These are phyloP conservation scores for Cephalopterus ornatus DNA, from an alignment of 2,113 vertebrate genomes.

Conservation along the genomic window DNA sequence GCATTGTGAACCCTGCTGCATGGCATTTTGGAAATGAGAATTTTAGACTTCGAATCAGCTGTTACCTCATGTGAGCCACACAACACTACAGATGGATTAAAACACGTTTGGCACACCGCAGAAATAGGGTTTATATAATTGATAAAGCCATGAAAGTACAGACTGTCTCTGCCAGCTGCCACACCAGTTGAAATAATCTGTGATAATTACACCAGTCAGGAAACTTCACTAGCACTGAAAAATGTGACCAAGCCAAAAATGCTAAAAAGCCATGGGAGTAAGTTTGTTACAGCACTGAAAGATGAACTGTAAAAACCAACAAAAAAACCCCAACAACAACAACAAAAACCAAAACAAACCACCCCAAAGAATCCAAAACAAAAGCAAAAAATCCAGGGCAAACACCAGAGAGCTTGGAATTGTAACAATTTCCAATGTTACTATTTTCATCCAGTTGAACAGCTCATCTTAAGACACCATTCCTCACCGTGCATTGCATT, in stretches of 20 bases:
- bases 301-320: background rate
- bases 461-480: background rate
- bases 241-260: background rate
- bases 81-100: background rate
- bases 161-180: constrained; percentile 43
- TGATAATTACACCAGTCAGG: background rate
- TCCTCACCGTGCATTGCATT: background rate
- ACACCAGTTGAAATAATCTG: background rate
- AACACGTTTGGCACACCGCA: background rate
- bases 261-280: background rate
- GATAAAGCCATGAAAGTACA: constrained; percentile 19
- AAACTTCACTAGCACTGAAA: background rate
- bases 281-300: background rate
- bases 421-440: background rate
- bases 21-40: background rate
- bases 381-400: background rate
- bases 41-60: background rate
- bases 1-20: background rate
- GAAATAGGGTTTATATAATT: background rate
- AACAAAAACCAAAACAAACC: background rate
- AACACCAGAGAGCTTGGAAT: background rate
- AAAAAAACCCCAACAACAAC: background rate
- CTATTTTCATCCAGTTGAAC: background rate
- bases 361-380: background rate
- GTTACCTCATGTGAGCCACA: background rate